phyloP scores from a whole-genome alignment of 2,797 vertebrate species.

The Brotula barbata region DNA sequence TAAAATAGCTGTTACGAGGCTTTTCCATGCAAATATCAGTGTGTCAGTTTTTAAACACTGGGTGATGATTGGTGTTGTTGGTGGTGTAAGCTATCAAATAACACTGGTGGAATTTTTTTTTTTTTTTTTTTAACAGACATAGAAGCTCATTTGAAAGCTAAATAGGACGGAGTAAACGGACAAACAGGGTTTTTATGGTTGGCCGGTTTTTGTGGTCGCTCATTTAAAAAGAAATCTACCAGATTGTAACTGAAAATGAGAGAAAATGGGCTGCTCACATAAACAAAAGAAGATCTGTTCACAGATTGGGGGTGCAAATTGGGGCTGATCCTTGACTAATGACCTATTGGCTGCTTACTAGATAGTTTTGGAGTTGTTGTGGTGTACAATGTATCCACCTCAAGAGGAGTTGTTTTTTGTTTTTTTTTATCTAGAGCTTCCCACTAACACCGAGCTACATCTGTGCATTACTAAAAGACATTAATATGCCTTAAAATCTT shows the following conservation, averaged over 20 bases:
- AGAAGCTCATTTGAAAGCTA: constrained; percentile 19
- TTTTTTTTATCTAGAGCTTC: not conserved
- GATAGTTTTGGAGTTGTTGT: not conserved
- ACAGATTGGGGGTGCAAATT: constrained; percentile 29
- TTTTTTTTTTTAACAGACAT: too few relatives aligned
- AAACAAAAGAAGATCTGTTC: constrained; percentile 54
- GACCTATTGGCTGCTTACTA: not conserved
- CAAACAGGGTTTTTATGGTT: constrained; percentile 26
- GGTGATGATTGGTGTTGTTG: constrained; percentile 9
- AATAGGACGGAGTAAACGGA: not conserved
- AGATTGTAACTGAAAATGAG: constrained; percentile 10
- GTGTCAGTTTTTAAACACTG: constrained; percentile 4
- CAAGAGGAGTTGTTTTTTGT: not conserved
- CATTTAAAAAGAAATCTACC: constrained; percentile 1
- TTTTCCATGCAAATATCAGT: not conserved
- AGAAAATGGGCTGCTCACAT: constrained; percentile 41
- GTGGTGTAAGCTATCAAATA: not conserved
- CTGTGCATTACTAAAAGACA: too few relatives aligned
- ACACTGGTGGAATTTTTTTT: too few relatives aligned
- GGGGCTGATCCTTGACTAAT: not conserved
- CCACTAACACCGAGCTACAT: too few relatives aligned
- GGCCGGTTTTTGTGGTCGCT: constrained; percentile 38
- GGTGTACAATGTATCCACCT: not conserved
- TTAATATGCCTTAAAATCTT: too few relatives aligned
- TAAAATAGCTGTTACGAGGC: constrained; percentile 8